Percentiles rank a stretch among this genome's conserved stretches.
These are phyloP conservation scores for Eilema depressum DNA, from an alignment of 2,888 invertebrate species.

Conservation along the genomic window DNA sequence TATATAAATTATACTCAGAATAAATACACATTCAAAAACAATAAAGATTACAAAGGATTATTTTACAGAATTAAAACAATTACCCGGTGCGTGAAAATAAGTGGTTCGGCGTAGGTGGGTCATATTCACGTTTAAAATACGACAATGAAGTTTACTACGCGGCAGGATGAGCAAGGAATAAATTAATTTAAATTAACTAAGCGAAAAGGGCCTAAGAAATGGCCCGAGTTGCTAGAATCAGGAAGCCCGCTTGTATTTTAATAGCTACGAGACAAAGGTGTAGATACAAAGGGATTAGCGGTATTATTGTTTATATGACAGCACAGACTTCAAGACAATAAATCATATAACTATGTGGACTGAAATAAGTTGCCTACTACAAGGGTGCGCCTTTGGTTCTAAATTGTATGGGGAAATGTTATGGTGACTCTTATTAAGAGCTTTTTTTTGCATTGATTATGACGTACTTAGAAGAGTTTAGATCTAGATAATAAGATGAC, in stretches of 20 bases:
- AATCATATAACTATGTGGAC: conserved; percentile 48
- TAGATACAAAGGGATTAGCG: conserved; percentile 75
- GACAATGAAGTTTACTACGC: conserved; percentile 66
- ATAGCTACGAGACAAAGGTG: conserved; percentile 77
- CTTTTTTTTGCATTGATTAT: not conserved
- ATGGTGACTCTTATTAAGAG: not conserved
- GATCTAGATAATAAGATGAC: not conserved
- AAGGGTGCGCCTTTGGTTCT: conserved; percentile 24
- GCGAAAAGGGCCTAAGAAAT: conserved; percentile 79
- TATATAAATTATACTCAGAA: not conserved
- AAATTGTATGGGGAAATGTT: conserved; percentile 16
- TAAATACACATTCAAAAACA: conserved; percentile 32
- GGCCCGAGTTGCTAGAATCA: conserved; percentile 70
- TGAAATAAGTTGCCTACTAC: conserved; percentile 46
- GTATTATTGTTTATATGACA: conserved; percentile 69
- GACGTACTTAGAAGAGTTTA: not conserved
- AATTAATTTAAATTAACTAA: conserved; percentile 84
- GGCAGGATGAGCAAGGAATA: conserved; percentile 72
- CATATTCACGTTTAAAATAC: conserved; percentile 58
- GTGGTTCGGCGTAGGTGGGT: conserved; percentile 48
- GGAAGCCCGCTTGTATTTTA: conserved; percentile 77
- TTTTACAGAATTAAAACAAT: conserved; percentile 43
- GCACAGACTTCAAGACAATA: conserved; percentile 56
- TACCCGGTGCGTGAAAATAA: conserved; percentile 43
- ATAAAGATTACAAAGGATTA: conserved; percentile 40